Base-by-base conservation (phyloP, 2,888 invertebrate species). In the Clitarchus hookeri region DNA sequence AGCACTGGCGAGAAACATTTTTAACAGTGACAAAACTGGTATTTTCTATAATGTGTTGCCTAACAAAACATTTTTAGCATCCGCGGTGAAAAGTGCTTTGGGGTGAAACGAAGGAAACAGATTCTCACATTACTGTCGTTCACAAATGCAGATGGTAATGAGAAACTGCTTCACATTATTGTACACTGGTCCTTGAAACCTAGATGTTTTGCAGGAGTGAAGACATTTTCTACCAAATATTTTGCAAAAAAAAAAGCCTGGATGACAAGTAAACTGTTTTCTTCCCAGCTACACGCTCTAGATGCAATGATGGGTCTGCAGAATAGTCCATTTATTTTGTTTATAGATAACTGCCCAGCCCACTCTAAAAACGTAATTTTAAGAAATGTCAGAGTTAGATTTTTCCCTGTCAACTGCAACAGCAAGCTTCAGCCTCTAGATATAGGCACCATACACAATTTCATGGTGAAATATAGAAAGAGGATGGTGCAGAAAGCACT, bases 11-110 rank as follows among this genome's bases (percentile, higher is more conserved):
- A 84, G 83, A 26, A 23, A 65, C n/a, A 65, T 23, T 65, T 65
- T 65, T 78, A 86, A 86, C 77, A 23, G 77, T 26, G 84, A 86
- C 54, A 65, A 84, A 25, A 84, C 36, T 27, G 84, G 83, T 27
- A 19, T 65, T 27, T 86, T 86, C 16, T 48, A 48, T 16, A 48
- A 48, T 48, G 8, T 48, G 11, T 48, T 48, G 48, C 48, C 48
- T 48, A 48, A 48, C 16, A 48, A 48, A 48, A 48, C 6, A 48
- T 8, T 48, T 16, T 48, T 16, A 8, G 48, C 48, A 13, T 83
- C n/a, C 65, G 6, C 3, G 23, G 23, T n/a, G 65, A 65, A 23
- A 65, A 65, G n/a, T 65, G 3, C 65, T n/a, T n/a, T 65, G 23
- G 65, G 19, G 65, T 8, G 8, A 65, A 65, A 65, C 65, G 6